phyloP scores from a whole-genome alignment of 2,888 invertebrate genomes.

The Clistopyga incitator region DNA sequence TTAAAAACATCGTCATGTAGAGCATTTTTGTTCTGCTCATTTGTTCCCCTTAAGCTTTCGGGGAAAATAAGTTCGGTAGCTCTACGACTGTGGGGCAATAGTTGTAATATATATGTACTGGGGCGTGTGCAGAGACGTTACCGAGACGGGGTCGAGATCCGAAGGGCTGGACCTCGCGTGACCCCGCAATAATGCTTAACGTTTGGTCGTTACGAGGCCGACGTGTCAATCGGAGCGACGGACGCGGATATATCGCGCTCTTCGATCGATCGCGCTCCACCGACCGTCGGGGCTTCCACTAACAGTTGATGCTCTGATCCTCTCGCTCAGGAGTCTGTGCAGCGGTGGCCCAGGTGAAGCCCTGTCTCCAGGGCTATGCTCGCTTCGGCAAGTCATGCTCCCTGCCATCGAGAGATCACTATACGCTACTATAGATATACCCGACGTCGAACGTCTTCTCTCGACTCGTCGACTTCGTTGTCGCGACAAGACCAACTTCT shows the following conservation, averaged over 20 bases:
- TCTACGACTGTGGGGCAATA: background rate
- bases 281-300: conserved; percentile 62
- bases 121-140: conserved; percentile 54
- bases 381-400: conserved; percentile 61
- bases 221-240: conserved; percentile 68
- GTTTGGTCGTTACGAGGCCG: conserved; percentile 59
- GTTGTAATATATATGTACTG: conserved; percentile 23
- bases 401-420: conserved; percentile 36
- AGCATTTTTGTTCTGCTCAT: no score
- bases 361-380: conserved; percentile 50
- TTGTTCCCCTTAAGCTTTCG: background rate
- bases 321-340: conserved; percentile 56
- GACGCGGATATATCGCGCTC: conserved; percentile 63
- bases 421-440: conserved; percentile 22
- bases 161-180: conserved; percentile 45
- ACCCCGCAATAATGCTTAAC: conserved; percentile 65
- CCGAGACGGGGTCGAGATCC: conserved; percentile 50
- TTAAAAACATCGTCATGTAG: no score
- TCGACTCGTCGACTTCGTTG: conserved; percentile 39
- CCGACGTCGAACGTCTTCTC: conserved; percentile 25
- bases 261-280: conserved; percentile 61
- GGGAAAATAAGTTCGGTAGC: conserved; percentile 17
- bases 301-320: conserved; percentile 30
- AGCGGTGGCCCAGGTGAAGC: conserved; percentile 42
- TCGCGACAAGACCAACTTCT: conserved; percentile 37